Evolutionary conservation across 2,113 vertebrate genomes (phyloP).

Genomic region (Eolophus roseicapilla): DNA sequence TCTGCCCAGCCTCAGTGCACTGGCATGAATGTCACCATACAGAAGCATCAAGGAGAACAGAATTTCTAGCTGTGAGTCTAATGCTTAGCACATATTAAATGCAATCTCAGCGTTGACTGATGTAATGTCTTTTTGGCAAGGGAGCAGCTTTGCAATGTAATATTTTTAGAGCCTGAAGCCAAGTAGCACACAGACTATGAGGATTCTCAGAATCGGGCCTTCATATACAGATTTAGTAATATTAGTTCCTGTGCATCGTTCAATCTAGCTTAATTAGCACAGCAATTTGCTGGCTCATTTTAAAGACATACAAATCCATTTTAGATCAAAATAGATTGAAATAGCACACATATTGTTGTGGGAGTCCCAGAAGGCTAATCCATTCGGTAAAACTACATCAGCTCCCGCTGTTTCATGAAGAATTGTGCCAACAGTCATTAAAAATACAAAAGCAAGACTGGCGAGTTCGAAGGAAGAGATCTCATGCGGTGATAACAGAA

Average conservation of each 20-base stretch:
- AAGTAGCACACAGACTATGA: not conserved
- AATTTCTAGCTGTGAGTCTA: not conserved
- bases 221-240: not conserved
- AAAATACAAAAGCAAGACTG: not conserved
- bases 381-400: not conserved
- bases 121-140: not conserved
- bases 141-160: not conserved
- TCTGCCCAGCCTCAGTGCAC: not conserved
- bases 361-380: conserved; percentile 36
- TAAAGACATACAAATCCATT: not conserved
- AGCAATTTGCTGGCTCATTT: not conserved
- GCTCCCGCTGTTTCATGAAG: not conserved
- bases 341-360: not conserved
- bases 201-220: not conserved
- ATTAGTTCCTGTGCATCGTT: not conserved
- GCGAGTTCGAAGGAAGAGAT: conserved; percentile 17
- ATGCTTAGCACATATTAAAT: not conserved
- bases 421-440: conserved; percentile 37
- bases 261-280: not conserved
- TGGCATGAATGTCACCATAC: not conserved
- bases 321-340: conserved; percentile 17
- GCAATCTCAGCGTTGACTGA: not conserved
- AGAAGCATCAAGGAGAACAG: not conserved
- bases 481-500: not conserved
- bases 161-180: not conserved